Percentiles rank a stretch among this genome's conserved stretches.
phyloP scores from a whole-genome alignment of 2,888 invertebrate species.

The Melinaea marsaeus region DNA sequence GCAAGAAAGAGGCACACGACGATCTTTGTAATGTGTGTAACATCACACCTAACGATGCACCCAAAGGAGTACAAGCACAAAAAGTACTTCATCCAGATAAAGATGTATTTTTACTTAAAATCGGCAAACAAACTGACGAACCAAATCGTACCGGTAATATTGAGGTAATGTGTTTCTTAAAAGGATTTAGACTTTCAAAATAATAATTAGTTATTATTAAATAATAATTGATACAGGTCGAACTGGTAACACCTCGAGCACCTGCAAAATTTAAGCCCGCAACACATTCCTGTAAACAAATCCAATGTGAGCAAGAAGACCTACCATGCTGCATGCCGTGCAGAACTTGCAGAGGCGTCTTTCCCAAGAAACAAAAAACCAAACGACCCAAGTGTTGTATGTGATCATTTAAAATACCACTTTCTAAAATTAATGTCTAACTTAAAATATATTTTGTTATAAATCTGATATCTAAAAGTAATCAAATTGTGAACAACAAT shows the following conservation, averaged over 20 bases:
- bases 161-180: constrained; percentile 73
- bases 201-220: not conserved
- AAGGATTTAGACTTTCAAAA: not conserved
- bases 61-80: constrained; percentile 76
- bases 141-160: constrained; percentile 79
- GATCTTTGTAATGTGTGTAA: constrained; percentile 59
- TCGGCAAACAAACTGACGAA: constrained; percentile 84
- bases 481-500: too few relatives aligned
- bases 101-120: constrained; percentile 83
- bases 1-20: constrained; percentile 50
- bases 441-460: too few relatives aligned
- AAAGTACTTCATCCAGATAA: constrained; percentile 82
- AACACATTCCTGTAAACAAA: constrained; percentile 80
- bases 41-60: constrained; percentile 70
- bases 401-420: constrained; percentile 1
- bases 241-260: constrained; percentile 84
- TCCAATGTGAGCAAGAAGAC: constrained; percentile 82
- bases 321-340: constrained; percentile 57
- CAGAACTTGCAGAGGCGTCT: constrained; percentile 46
- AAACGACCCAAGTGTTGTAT: constrained; percentile 28
- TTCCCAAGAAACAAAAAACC: constrained; percentile 34
- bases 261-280: constrained; percentile 77
- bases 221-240: constrained; percentile 71
- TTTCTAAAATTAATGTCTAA: not conserved
- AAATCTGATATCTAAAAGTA: too few relatives aligned